These are phyloP conservation scores for Pteromalus puparum DNA, from an alignment of 1,140 invertebrate species.

Conservation along the genomic window DNA sequence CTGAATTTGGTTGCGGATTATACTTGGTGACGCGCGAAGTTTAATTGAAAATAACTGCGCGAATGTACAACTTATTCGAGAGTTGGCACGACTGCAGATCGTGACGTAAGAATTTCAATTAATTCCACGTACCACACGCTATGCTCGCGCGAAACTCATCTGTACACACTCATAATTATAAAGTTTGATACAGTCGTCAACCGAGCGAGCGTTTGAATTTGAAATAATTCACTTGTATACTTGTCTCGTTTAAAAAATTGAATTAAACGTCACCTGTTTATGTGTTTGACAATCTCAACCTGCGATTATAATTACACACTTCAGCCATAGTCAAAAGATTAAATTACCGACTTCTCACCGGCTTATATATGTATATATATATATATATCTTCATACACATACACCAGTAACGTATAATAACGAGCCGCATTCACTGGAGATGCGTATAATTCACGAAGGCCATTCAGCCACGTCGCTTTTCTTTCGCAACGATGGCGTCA, in stretches of 20 bases:
- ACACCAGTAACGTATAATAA: not conserved
- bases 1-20: no score
- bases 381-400: not conserved
- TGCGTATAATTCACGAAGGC: not conserved
- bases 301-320: no score
- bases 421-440: not conserved
- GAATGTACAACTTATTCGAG: not conserved
- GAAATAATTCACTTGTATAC: no score
- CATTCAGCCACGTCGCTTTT: not conserved
- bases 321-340: not conserved
- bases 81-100: not conserved
- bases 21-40: not conserved
- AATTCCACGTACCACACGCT: not conserved
- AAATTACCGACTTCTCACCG: not conserved
- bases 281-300: no score
- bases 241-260: no score
- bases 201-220: no score
- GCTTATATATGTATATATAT: no score
- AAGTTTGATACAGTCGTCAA: not conserved
- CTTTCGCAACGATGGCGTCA: not conserved
- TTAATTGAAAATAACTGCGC: not conserved
- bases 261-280: no score
- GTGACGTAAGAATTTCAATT: not conserved
- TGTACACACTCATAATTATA: not conserved
- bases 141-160: not conserved